Base-by-base conservation (phyloP, 1,140 invertebrate species). In the Andrena cerasifolii region DNA sequence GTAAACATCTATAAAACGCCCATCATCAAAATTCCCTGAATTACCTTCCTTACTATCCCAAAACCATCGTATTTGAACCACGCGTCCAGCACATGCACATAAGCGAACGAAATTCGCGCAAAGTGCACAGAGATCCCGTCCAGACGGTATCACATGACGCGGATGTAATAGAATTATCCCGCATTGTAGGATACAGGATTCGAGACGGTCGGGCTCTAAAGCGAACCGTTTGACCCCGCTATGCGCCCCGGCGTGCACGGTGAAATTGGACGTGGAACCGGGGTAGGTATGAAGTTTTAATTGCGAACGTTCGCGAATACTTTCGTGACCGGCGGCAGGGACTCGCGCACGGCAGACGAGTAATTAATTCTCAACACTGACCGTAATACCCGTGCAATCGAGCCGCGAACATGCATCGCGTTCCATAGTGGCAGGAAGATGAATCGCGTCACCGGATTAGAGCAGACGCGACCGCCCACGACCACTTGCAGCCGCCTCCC, bases 351-450 rank as follows among this genome's bases (percentile, higher is more conserved):
- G 16, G 21, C 43, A 51, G 53, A 76, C 73, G 53, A 61, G 77
- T 74, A 79, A 79, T 79, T 74, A 74, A 79, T 74, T 79, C 33
- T 45, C 43, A 79, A 74, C 77, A 49, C 14, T 33, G 77, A 66
- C 43, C 77, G 77, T 79, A 79, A 66, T 74, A 79, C 70, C 62
- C 47, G 3, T 21, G 31, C 70, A 73, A 79, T 74, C 77, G 77
- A 79, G 61, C 40, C 65, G 77, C 33, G 70, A 79, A 65, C 77
- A 51, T 43, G 73, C 65, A 45, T 77, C 73, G 74, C 78, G 74
- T 71, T 80, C 74, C 65, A 67, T 14, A 26, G 49, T 31, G 66
- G 31, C 74, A 71, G 74, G 36, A 75, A 79, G 71, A 79, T 49
- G 72, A 79, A 75, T 79, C 63, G 78, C 63, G 63, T 75, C 54